A percentile compares a stretch with the other conserved stretches of the same genome.
Evolutionary conservation across 2,113 vertebrate species (phyloP).

Genomic region (Phyllopteryx taeniolatus): DNA sequence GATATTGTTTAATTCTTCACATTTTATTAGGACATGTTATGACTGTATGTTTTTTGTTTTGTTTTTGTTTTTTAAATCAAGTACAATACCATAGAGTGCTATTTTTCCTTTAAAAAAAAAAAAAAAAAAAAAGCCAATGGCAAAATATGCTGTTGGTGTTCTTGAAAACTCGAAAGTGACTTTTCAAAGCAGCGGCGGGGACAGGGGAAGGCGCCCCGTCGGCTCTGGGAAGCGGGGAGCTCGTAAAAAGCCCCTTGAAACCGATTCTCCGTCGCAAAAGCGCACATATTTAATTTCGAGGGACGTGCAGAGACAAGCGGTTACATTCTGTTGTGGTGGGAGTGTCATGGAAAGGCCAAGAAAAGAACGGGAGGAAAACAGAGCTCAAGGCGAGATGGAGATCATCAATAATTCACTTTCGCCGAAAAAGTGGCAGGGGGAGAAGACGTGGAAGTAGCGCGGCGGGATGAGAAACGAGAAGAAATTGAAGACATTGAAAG

Average conservation of each 20-base stretch:
- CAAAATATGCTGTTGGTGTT: no score
- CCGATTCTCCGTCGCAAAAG: no score
- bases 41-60: no score
- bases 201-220: not conserved
- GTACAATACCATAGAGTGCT: no score
- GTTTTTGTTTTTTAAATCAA: no score
- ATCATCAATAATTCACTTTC: constrained; percentile 1
- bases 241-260: not conserved
- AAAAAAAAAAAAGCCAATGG: no score
- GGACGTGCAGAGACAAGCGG: not conserved
- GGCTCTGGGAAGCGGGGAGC: not conserved
- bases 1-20: no score
- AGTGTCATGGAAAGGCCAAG: not conserved
- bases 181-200: not conserved
- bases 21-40: no score
- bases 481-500: not conserved
- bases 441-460: not conserved
- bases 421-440: not conserved
- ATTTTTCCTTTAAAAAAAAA: no score
- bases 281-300: no score
- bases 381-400: not conserved
- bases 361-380: not conserved
- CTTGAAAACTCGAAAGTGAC: no score
- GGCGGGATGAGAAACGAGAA: not conserved
- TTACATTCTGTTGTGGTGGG: not conserved